A percentile compares a stretch with the other conserved stretches of the same genome.
These are phyloP conservation scores for Gymnocephalus cernua DNA, from an alignment of 2,113 vertebrate genomes.

Conservation along the genomic window DNA sequence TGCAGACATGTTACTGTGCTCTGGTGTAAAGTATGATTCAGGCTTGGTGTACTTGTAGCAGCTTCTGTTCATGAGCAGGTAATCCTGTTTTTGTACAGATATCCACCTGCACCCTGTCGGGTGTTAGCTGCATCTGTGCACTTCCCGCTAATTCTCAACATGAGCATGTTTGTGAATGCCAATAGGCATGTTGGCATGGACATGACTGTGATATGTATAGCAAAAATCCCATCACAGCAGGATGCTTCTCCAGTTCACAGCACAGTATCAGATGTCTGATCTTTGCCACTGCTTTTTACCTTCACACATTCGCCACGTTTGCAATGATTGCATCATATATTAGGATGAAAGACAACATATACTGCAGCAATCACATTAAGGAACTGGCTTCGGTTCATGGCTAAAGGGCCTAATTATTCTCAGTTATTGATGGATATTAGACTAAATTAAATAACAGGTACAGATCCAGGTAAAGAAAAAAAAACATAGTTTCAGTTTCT, in stretches of 20 bases:
- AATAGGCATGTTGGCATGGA: conserved; percentile 39
- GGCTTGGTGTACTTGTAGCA: neutral
- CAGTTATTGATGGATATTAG: conserved; percentile 33
- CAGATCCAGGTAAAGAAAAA: conserved; percentile 3
- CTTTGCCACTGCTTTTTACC: conserved; percentile 39
- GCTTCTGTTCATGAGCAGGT: conserved; percentile 33
- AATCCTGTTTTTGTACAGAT: conserved; percentile 43
- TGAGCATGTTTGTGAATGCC: conserved; percentile 40
- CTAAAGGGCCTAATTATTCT: conserved; percentile 42
- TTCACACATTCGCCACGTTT: conserved; percentile 6
- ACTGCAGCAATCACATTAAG: conserved; percentile 38
- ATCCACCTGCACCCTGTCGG: conserved; percentile 29
- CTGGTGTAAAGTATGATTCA: neutral
- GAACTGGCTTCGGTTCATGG: conserved; percentile 37
- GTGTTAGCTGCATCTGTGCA: conserved; percentile 50
- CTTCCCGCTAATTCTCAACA: conserved; percentile 33
- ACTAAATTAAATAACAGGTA: conserved; percentile 21
- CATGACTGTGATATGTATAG: conserved; percentile 54
- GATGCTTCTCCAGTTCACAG: conserved; percentile 30
- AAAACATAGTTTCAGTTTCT: neutral
- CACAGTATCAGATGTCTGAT: conserved; percentile 39
- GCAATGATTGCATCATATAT: conserved; percentile 62
- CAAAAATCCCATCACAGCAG: conserved; percentile 45
- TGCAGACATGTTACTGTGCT: neutral
- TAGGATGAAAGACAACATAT: conserved; percentile 41